These are phyloP conservation scores for Octonoba sinensis DNA, from an alignment of 2,888 invertebrate species.

Conservation along the genomic window DNA sequence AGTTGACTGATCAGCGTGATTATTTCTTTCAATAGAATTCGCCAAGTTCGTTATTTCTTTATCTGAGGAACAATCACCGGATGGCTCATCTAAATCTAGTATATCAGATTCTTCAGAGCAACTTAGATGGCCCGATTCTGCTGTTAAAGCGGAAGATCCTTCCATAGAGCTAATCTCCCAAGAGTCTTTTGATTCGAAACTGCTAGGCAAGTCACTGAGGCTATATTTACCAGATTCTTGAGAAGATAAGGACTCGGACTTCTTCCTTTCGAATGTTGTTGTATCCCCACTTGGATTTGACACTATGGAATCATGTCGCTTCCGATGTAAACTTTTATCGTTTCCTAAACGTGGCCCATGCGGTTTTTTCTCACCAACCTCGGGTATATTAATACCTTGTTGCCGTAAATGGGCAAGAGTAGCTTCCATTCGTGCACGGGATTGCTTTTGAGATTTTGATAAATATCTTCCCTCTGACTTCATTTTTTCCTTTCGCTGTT, in stretches of 20 bases:
- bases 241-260: slow-evolving; percentile 46
- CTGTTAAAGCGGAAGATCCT: background rate
- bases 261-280: slow-evolving; percentile 20
- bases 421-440: slow-evolving; percentile 83
- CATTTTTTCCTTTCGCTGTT: slow-evolving; percentile 89
- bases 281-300: slow-evolving; percentile 16
- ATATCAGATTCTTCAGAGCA: slow-evolving; percentile 43
- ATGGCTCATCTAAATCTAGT: background rate
- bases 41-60: no score
- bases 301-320: slow-evolving; percentile 73
- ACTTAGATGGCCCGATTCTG: slow-evolving; percentile 17
- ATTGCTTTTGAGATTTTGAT: slow-evolving; percentile 83
- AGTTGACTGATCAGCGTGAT: no score
- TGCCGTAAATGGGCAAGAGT: slow-evolving; percentile 90
- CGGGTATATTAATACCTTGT: slow-evolving; percentile 83
- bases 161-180: slow-evolving; percentile 5
- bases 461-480: slow-evolving; percentile 95
- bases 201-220: slow-evolving; percentile 33
- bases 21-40: no score
- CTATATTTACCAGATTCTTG: slow-evolving; percentile 50
- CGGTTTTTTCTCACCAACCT: slow-evolving; percentile 75
- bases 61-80: no score
- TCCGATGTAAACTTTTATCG: slow-evolving; percentile 80
- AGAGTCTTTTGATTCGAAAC: slow-evolving; percentile 42
- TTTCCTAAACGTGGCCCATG: slow-evolving; percentile 76